Base-by-base conservation (phyloP, 2,113 vertebrate genomes). In the Tricholaema leucomelas region DNA sequence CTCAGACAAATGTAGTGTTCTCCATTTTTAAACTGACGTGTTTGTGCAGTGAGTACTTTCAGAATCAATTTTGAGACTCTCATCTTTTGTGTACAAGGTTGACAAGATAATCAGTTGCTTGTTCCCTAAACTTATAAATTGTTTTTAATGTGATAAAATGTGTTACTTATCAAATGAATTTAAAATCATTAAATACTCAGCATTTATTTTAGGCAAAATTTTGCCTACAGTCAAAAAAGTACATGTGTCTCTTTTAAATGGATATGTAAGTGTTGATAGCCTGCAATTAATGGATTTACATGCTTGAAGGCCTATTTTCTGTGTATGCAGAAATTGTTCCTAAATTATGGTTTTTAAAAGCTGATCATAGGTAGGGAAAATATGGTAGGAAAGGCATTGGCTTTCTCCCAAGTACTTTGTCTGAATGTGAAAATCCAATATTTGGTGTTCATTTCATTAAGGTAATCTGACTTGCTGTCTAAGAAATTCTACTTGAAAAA, bases 361-460 rank as follows among this genome's bases (percentile, higher is more conserved):
- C 18, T 83, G 61, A 15, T 54, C 58, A 40, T 50, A 61, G 17
- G 36, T 78, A 13, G 21, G 40, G 18, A 77, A 85, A 85, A 73
- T 33, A 33, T 15, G 11, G 30, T 40, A 36, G 36, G 46, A 19
- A 79, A 17, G 10, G 6, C 28, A 27, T 9, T 86, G 50, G 7
- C 19, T 90, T 87, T 79, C 15, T 79, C 25, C 31, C 10, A 50
- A 2, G 16, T 58, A 23, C 12, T 88, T 75, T 54, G 9, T 33
- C 76, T 90, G 65, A 42, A 76, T 17, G 13, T 65, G 67, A 46
- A 72, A 92, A 87, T 79, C 20, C 19, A 66, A 33, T 79, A 38
- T 79, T 67, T 88, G 28, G 38, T 88, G 10, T 58, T 91, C 65
- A 46, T 81, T 82, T 95, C 58, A 27, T 79, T 74, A 73, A 91